These are phyloP conservation scores for Pao palembangensis DNA, from an alignment of 2,113 vertebrate genomes.

Conservation along the genomic window DNA sequence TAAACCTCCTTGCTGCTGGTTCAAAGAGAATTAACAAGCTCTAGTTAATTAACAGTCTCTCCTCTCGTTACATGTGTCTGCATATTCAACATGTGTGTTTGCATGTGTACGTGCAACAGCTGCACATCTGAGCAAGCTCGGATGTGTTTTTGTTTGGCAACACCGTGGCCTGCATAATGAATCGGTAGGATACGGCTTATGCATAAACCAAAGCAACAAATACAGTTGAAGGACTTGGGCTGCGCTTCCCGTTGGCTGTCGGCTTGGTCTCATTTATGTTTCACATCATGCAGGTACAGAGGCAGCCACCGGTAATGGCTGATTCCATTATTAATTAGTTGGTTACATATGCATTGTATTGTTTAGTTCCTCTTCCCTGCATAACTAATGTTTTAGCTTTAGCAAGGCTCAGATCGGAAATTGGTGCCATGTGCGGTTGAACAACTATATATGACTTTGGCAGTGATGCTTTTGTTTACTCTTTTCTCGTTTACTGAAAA, in stretches of 20 bases:
- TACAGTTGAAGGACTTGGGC: conserved; percentile 41
- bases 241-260: conserved; percentile 32
- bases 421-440: not conserved
- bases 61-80: conserved; percentile 69
- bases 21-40: conserved; percentile 75
- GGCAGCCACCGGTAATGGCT: not conserved
- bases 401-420: conserved; percentile 3
- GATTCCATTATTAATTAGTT: conserved; percentile 25
- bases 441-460: not conserved
- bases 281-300: conserved; percentile 10
- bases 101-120: conserved; percentile 31
- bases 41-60: conserved; percentile 74
- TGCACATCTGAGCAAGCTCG: conserved; percentile 32
- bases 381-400: not conserved
- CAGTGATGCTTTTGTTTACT: not conserved
- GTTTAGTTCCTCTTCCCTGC: conserved; percentile 3
- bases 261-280: conserved; percentile 32
- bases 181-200: conserved; percentile 51
- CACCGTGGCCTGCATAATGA: conserved; percentile 53
- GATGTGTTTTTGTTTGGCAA: conserved; percentile 38
- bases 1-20: conserved; percentile 70
- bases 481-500: not conserved
- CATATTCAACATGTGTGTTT: conserved; percentile 62
- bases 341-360: conserved; percentile 2
- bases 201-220: conserved; percentile 68